Conservation (phyloP, 2,888 invertebrate genomes). For the Dasypogon diadema region DNA sequence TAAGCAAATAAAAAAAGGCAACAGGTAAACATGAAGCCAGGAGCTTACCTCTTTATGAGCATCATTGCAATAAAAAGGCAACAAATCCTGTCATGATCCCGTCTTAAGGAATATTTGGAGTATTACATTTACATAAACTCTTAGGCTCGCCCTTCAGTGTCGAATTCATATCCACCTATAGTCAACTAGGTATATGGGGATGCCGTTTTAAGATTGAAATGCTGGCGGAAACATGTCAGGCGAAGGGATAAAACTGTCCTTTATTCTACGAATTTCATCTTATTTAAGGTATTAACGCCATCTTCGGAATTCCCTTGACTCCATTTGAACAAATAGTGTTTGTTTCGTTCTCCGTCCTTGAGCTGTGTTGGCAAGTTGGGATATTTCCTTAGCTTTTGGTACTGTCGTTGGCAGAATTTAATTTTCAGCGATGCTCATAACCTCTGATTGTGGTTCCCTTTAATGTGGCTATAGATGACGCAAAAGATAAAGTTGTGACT, state of each 20-base stretch:
- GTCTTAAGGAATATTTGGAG: constrained; percentile 20
- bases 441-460: constrained; percentile 31
- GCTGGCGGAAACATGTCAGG: neutral
- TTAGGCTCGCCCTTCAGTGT: neutral
- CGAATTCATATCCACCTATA: constrained; percentile 5
- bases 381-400: neutral
- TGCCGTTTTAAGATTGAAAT: constrained; percentile 2
- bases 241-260: constrained; percentile 29
- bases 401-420: constrained; percentile 7
- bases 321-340: constrained; percentile 3
- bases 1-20: constrained; percentile 7
- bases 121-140: constrained; percentile 41
- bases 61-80: constrained; percentile 36
- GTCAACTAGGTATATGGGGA: neutral
- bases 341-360: constrained; percentile 5
- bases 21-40: constrained; percentile 9
- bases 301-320: constrained; percentile 19
- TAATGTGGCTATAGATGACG: constrained; percentile 1
- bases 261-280: constrained; percentile 11
- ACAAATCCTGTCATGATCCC: constrained; percentile 30
- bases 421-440: constrained; percentile 25
- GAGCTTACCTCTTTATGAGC: constrained; percentile 27
- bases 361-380: neutral
- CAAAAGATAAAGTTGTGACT: constrained; percentile 1
- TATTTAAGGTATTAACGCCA: constrained; percentile 17